These are phyloP conservation scores for Sphecodes monilicornis DNA, from an alignment of 2,888 invertebrate species.

Conservation along the genomic window DNA sequence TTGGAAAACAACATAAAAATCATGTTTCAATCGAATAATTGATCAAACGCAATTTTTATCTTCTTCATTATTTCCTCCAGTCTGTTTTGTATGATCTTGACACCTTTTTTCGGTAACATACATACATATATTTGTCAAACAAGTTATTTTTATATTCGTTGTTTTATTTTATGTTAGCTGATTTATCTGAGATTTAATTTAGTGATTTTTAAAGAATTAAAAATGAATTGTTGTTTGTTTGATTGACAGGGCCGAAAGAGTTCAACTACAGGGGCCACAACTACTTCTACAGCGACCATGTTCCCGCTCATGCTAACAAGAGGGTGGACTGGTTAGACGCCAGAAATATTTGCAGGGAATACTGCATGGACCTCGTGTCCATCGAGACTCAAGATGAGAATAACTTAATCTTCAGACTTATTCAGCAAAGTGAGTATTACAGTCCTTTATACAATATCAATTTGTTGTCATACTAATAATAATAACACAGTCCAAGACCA, in stretches of 20 bases:
- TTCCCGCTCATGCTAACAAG: slow-evolving; percentile 91
- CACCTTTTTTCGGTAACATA: too few relatives aligned
- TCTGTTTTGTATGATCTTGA: neutral
- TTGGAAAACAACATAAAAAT: neutral
- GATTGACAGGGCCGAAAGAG: slow-evolving; percentile 92
- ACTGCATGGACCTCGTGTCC: slow-evolving; percentile 97
- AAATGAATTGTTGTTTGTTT: neutral
- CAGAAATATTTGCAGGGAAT: slow-evolving; percentile 95
- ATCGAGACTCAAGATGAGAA: slow-evolving; percentile 96
- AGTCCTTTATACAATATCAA: neutral
- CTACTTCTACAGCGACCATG: slow-evolving; percentile 94
- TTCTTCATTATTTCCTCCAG: neutral
- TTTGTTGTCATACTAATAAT: neutral
- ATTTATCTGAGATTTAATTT: neutral
- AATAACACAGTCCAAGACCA: neutral
- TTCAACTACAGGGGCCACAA: slow-evolving; percentile 95
- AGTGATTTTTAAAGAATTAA: neutral
- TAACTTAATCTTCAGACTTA: slow-evolving; percentile 94
- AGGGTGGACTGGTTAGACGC: slow-evolving; percentile 96
- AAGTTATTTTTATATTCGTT: neutral
- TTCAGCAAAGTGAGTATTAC: slow-evolving; percentile 90
- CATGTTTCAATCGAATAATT: neutral
- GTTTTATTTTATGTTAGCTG: neutral
- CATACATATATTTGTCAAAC: neutral
- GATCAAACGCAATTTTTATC: neutral